Conservation (phyloP, 2,113 vertebrate genomes). For the Clarias gariepinus region DNA sequence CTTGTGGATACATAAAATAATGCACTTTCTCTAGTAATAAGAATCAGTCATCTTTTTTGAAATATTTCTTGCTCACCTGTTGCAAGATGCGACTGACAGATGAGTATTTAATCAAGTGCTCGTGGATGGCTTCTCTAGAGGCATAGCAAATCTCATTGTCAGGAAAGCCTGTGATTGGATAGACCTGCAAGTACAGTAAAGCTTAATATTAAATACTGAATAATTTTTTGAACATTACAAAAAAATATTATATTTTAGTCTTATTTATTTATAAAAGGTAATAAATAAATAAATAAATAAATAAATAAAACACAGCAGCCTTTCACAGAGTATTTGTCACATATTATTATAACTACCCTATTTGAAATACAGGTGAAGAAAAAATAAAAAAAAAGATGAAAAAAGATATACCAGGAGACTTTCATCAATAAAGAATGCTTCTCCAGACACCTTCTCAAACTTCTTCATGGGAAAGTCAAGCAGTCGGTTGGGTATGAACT, state of each 20-base stretch:
- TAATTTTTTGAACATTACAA: background rate
- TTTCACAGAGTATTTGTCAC: no score
- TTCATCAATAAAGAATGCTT: slow-evolving; percentile 77
- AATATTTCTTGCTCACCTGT: slow-evolving; percentile 60
- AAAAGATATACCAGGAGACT: slow-evolving; percentile 64
- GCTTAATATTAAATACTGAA: background rate
- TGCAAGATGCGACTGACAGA: slow-evolving; percentile 59
- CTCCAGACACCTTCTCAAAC: slow-evolving; percentile 75
- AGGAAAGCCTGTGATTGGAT: slow-evolving; percentile 75
- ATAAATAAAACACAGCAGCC: no score
- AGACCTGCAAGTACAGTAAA: slow-evolving; percentile 68
- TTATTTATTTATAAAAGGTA: background rate
- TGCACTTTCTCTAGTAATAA: background rate
- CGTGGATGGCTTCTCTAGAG: slow-evolving; percentile 61
- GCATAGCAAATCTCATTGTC: slow-evolving; percentile 70
- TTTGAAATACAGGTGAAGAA: background rate
- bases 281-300: no score
- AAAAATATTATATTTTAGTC: background rate
- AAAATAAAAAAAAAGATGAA: background rate
- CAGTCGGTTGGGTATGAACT: slow-evolving; percentile 76
- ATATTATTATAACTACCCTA: background rate
- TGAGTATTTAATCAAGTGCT: slow-evolving; percentile 60
- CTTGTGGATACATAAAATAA: background rate
- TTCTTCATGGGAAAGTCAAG: slow-evolving; percentile 75
- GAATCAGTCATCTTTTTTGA: background rate